Evolutionary conservation across 1,140 invertebrate species (phyloP).

Genomic region (Euura saliciscinereae): DNA sequence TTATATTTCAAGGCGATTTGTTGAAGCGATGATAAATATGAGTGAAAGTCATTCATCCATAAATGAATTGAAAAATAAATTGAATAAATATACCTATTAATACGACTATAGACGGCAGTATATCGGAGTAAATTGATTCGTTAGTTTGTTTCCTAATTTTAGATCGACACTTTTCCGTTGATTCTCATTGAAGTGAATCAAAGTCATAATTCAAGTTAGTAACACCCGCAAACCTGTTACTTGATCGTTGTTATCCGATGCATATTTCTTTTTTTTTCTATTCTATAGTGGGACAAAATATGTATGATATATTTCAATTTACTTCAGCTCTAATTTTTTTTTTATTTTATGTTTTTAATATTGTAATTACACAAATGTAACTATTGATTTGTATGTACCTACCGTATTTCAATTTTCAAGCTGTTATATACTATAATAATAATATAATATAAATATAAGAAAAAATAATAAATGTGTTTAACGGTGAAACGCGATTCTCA

Average conservation of each 20-base stretch:
- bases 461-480: constrained; percentile 14
- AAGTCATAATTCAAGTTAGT: not conserved
- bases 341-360: not conserved
- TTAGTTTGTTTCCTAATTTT: too few relatives aligned
- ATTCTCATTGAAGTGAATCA: too few relatives aligned
- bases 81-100: too few relatives aligned
- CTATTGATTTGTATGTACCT: not conserved
- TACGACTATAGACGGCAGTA: too few relatives aligned
- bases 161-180: too few relatives aligned
- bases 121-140: too few relatives aligned
- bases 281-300: not conserved
- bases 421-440: not conserved
- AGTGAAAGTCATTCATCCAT: too few relatives aligned
- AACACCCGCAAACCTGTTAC: too few relatives aligned
- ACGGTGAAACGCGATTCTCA: not conserved
- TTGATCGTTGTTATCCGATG: not conserved
- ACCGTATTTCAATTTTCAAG: not conserved
- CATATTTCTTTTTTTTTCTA: not conserved
- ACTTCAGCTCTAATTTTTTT: not conserved
- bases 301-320: constrained; percentile 1
- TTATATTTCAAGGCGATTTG: too few relatives aligned
- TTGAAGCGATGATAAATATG: too few relatives aligned
- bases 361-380: not conserved
- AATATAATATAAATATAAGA: constrained; percentile 3
- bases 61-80: too few relatives aligned